Evolutionary conservation across 2,888 invertebrate species (phyloP).

Genomic region (Nasonia oneida): DNA sequence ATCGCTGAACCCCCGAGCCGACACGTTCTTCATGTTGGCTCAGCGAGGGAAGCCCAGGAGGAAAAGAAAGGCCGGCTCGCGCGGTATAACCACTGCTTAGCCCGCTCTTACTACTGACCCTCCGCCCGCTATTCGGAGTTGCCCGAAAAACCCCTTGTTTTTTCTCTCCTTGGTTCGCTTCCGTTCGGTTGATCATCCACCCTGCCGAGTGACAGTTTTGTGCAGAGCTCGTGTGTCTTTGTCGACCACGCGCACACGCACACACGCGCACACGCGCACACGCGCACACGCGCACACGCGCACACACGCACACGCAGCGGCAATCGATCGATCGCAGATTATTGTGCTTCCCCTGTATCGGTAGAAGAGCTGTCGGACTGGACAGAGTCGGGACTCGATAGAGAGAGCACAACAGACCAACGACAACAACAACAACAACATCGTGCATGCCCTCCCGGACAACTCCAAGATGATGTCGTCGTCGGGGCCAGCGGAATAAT

Average conservation of each 20-base stretch:
- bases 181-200: background rate
- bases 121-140: background rate
- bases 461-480: slow-evolving; percentile 78
- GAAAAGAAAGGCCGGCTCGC: slow-evolving; percentile 28
- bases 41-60: slow-evolving; percentile 40
- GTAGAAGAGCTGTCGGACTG: background rate
- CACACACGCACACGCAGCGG: background rate
- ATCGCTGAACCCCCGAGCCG: slow-evolving; percentile 11
- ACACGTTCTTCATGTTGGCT: slow-evolving; percentile 13
- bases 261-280: background rate
- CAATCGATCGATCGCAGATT: no score
- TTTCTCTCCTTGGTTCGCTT: background rate
- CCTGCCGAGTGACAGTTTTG: background rate
- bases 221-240: background rate
- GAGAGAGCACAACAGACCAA: background rate
- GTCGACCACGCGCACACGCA: background rate
- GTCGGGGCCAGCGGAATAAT: slow-evolving; percentile 78
- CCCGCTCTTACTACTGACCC: background rate
- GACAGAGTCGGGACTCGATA: background rate
- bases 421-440: background rate
- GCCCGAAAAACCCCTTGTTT: background rate
- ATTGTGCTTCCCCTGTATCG: no score
- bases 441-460: slow-evolving; percentile 74
- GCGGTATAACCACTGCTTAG: background rate
- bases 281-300: background rate